Conservation (phyloP, 2,113 vertebrate species). For the Equus quagga region DNA sequence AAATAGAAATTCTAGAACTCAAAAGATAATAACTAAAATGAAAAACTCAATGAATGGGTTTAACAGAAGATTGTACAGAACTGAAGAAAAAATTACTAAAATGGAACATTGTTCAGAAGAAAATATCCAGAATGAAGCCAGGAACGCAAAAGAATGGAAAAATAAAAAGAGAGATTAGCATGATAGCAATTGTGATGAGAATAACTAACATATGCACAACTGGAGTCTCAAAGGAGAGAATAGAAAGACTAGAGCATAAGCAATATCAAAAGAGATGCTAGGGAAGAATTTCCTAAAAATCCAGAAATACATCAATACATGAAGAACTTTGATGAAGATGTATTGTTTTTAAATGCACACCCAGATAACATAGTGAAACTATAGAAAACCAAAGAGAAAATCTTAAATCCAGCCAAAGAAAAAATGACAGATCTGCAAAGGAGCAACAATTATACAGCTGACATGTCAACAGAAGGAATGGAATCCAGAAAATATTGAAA, state of each 20-base stretch:
- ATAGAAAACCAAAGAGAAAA: background rate
- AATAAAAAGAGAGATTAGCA: background rate
- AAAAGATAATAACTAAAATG: slow-evolving; percentile 1
- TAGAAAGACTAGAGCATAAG: background rate
- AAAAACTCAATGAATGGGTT: background rate
- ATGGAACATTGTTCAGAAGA: background rate
- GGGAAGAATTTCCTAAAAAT: background rate
- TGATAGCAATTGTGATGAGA: background rate
- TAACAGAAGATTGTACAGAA: background rate
- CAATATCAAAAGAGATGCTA: background rate
- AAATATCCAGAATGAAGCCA: background rate
- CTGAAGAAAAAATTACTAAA: background rate
- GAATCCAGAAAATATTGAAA: slow-evolving; percentile 10
- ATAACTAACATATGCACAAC: background rate
- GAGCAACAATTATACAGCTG: background rate
- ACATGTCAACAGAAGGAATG: background rate
- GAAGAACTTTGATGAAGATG: background rate
- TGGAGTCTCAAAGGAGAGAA: background rate
- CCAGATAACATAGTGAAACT: background rate
- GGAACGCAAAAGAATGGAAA: background rate
- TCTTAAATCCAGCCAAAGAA: background rate
- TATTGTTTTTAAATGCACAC: background rate
- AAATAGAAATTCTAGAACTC: slow-evolving; percentile 12
- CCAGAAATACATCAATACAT: background rate
- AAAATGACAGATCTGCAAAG: background rate